A percentile compares a stretch with the other conserved stretches of the same genome.
These are phyloP conservation scores for Arizona elegans DNA, from an alignment of 2,113 vertebrate genomes.

Conservation along the genomic window DNA sequence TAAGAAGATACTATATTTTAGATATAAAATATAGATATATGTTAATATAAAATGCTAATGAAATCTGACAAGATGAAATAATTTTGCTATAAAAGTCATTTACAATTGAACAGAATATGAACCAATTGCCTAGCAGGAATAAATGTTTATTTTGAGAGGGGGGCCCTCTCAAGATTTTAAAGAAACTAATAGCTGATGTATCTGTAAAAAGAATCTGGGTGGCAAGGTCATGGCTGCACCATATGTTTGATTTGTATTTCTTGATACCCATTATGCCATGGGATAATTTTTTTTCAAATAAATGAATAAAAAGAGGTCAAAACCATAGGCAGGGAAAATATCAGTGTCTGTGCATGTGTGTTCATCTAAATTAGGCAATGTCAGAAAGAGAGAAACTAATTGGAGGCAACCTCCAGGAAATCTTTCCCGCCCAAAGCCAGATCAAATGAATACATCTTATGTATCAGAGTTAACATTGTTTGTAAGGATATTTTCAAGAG, in stretches of 20 bases:
- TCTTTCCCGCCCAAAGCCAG: not conserved
- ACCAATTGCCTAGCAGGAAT: not conserved
- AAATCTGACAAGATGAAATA: not conserved
- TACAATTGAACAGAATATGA: not conserved
- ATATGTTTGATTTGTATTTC: not conserved
- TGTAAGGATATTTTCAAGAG: not conserved
- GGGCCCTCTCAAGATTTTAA: not conserved
- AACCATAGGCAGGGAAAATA: not conserved
- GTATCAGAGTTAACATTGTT: not conserved
- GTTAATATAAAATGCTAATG: not conserved
- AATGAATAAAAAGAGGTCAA: not conserved
- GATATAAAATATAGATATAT: not conserved
- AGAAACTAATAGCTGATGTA: not conserved
- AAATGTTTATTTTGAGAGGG: not conserved
- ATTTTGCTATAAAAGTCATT: not conserved
- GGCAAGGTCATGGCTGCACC: not conserved
- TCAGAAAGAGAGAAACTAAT: not conserved
- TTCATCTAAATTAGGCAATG: not conserved
- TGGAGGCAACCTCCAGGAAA: not conserved
- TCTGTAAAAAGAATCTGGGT: not conserved
- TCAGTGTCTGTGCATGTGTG: not conserved
- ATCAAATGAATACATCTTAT: not conserved
- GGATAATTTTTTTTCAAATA: not conserved
- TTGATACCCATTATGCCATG: not conserved
- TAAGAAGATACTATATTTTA: not conserved